phyloP scores from a whole-genome alignment of 2,113 vertebrate genomes.

The Propithecus coquereli region DNA sequence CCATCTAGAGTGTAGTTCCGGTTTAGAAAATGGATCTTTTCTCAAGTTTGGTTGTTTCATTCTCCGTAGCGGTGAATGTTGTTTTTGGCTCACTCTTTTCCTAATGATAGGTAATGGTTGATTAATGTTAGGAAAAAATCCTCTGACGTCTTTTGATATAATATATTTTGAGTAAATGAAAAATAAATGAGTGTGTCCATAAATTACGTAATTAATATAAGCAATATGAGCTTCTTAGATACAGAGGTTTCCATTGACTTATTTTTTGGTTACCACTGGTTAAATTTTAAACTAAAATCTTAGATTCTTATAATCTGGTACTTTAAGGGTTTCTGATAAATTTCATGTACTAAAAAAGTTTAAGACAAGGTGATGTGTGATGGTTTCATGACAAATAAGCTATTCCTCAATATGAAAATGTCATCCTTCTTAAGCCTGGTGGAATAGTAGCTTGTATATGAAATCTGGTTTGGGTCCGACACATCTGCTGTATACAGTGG shows the following conservation, averaged over 20 bases:
- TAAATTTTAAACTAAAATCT: slow-evolving; percentile 17
- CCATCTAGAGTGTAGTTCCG: not conserved
- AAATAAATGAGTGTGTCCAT: not conserved
- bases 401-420: not conserved
- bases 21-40: slow-evolving; percentile 9
- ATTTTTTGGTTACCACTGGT: slow-evolving; percentile 10
- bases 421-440: not conserved
- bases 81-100: not conserved
- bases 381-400: slow-evolving; percentile 32
- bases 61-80: not conserved
- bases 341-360: not conserved
- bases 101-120: not conserved
- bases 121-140: not conserved
- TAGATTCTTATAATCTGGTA: not conserved
- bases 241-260: not conserved
- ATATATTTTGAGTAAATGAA: slow-evolving; percentile 39
- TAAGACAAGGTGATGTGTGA: not conserved
- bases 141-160: not conserved
- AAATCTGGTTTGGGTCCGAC: not conserved
- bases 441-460: not conserved
- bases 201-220: slow-evolving; percentile 8
- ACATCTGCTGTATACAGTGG: not conserved
- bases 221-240: not conserved
- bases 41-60: not conserved
- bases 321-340: slow-evolving; percentile 10